Base-by-base conservation (phyloP, 2,888 invertebrate species). In the Erebia palarica region DNA sequence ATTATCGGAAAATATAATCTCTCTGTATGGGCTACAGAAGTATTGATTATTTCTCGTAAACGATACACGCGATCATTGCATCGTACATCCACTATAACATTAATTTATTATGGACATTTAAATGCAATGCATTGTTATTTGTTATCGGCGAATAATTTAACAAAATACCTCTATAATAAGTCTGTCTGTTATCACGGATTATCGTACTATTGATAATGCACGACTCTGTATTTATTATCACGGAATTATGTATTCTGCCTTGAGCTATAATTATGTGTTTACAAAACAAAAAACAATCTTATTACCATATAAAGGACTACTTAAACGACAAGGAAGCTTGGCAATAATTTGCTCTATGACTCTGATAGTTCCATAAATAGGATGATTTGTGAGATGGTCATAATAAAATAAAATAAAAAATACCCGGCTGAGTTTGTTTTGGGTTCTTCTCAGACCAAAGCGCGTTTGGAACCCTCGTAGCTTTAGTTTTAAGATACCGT, bases 51-150 rank as follows among this genome's bases (percentile, higher is more conserved):
- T 53, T 71, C 44, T 58, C 44, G 53, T 27, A 59, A 63, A 55
- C 66, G 27, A 65, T 42, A 44, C 70, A 68, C 70, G 73, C 70
- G 51, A 73, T 61, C 65, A 36, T 70, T 27, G 36, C 60, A 58
- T 70, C 60, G 58, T 64, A 65, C 21, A 21, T 1, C 36, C 36
- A 36, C 36, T 7, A 69, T 57, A n/a, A n/a, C n/a, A n/a, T n/a
- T n/a, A n/a, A n/a, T n/a, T n/a, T n/a, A n/a, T 21, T 21, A 21
- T 21, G 1, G 21, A 55, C 44, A 65, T 42, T 65, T 53, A 64
- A 64, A 53, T 64, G 51, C 27, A 64, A 53, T 64, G 51, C 27
- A 65, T 65, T 65, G 53, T 53, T 53, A 64, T 36, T 64, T 53
- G 65, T 36, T 65, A 36, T 53, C 53, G 27, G 36, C 42, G 51